Base-by-base conservation (phyloP, 2,113 vertebrate species). In the Paedocypris sp. region DNA sequence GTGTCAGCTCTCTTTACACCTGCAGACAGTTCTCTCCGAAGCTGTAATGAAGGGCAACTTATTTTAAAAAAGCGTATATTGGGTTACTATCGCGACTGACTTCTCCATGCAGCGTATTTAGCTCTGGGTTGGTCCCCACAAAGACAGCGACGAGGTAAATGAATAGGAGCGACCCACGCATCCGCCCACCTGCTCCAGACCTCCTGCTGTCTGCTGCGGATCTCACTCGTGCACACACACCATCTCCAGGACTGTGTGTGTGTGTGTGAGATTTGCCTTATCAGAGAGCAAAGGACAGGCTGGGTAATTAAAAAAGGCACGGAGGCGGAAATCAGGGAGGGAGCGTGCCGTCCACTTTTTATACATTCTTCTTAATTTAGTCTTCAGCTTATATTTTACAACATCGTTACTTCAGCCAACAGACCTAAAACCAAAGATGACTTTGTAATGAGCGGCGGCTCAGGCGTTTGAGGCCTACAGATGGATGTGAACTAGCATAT, bases 91-190 rank as follows among this genome's bases (percentile, higher is more conserved):
- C 62, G 74, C 61, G 68, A 77, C 67, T 51, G 52, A 19, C 62
- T 52, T 73, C 60, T 69, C 43, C 19, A 39, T 26, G 51, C 26
- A 39, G 60, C 49, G 58, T 35, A 29, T 62, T 62, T 35, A 61
- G 67, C 67, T 76, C 68, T 72, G 20, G 7, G 25, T 41, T 25
- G 10, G 32, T n/a, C 57, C 25, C 32, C 13, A 67, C 39, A 68
- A 45, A 72, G 50, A 60, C 29, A 48, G 49, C 15, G 32, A 35
- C 58, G 59, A 56, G 63, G 71, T 75, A 67, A 80, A 80, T 76
- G 61, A 77, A 76, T 75, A 80, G 70, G 73, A 69, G 60, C 74
- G 61, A 73, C 79, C 79, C 75, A 81, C 77, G 60, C 75, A 72
- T 48, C 23, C 63, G 18, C 82, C 79, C 68, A 83, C 77, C 12